Percentiles rank a stretch among this genome's conserved stretches.
Conservation (phyloP, 2,797 vertebrate species). For the Mormyrops attenuatus region DNA sequence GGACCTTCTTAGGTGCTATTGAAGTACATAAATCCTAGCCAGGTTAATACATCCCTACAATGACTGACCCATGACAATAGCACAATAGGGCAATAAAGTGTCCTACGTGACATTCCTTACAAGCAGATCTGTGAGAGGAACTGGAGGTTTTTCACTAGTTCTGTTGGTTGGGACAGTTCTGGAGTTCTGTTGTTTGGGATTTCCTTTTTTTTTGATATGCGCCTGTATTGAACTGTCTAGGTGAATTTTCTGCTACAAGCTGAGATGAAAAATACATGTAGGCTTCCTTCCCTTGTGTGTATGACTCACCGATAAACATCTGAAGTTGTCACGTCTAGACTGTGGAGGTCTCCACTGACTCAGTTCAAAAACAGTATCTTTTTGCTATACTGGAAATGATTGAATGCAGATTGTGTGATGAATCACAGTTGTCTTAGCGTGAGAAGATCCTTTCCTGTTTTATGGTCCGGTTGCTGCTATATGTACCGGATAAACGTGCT, state of each 20-base stretch:
- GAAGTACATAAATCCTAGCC: slow-evolving; percentile 32
- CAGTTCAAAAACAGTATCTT: slow-evolving; percentile 38
- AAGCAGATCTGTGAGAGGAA: slow-evolving; percentile 41
- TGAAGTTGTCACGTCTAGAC: slow-evolving; percentile 35
- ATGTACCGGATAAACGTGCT: slow-evolving; percentile 34
- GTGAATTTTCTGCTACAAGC: slow-evolving; percentile 40
- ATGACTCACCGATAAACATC: slow-evolving; percentile 30
- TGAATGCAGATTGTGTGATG: slow-evolving; percentile 54
- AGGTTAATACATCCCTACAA: slow-evolving; percentile 36
- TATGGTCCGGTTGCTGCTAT: slow-evolving; percentile 48
- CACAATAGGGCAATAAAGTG: slow-evolving; percentile 21
- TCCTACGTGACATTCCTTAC: neutral
- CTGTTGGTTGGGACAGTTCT: slow-evolving; percentile 52
- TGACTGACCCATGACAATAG: slow-evolving; percentile 22
- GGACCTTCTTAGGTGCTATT: slow-evolving; percentile 28
- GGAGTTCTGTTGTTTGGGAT: slow-evolving; percentile 51
- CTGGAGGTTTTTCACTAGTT: slow-evolving; percentile 52
- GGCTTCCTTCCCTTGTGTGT: slow-evolving; percentile 32
- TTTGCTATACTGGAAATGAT: slow-evolving; percentile 43
- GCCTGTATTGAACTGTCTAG: slow-evolving; percentile 53
- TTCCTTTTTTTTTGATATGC: slow-evolving; percentile 58
- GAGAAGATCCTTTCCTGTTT: slow-evolving; percentile 56
- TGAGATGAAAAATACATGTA: neutral
- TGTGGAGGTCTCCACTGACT: slow-evolving; percentile 27
- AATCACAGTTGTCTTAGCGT: slow-evolving; percentile 55